Evolutionary conservation across 2,113 vertebrate species (phyloP).

Genomic region (Cyanoliseus patagonus): DNA sequence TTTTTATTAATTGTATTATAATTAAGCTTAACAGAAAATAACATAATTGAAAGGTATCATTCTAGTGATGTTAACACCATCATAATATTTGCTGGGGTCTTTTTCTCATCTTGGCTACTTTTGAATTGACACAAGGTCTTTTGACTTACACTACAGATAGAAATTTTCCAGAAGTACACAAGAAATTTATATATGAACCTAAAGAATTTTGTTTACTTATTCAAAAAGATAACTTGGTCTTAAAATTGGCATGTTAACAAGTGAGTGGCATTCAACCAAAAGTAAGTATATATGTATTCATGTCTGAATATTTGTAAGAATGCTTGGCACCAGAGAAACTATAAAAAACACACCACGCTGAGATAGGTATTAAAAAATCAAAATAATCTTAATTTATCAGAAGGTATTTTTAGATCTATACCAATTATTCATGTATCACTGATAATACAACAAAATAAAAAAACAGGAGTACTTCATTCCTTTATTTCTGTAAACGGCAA

Average conservation of each 20-base stretch:
- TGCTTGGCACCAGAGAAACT: not conserved
- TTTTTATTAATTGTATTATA: not conserved
- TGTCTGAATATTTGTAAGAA: not conserved
- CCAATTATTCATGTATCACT: not conserved
- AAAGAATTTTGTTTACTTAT: not conserved
- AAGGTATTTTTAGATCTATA: not conserved
- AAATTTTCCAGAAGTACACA: not conserved
- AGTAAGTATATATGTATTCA: not conserved
- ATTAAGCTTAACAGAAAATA: not conserved
- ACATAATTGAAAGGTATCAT: not conserved
- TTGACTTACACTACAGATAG: not conserved
- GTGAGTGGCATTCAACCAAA: not conserved
- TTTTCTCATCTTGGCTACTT: not conserved
- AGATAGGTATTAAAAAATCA: not conserved
- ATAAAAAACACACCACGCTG: not conserved
- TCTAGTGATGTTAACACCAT: not conserved
- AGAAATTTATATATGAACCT: not conserved
- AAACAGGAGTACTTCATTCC: not conserved
- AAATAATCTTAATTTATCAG: not conserved
- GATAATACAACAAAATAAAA: not conserved
- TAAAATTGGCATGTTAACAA: not conserved
- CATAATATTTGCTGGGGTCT: not conserved
- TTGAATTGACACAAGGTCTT: not conserved
- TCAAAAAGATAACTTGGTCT: not conserved
- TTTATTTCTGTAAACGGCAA: not conserved